Evolutionary conservation across 2,797 vertebrate species (phyloP).

Genomic region (Naso thynnoides): DNA sequence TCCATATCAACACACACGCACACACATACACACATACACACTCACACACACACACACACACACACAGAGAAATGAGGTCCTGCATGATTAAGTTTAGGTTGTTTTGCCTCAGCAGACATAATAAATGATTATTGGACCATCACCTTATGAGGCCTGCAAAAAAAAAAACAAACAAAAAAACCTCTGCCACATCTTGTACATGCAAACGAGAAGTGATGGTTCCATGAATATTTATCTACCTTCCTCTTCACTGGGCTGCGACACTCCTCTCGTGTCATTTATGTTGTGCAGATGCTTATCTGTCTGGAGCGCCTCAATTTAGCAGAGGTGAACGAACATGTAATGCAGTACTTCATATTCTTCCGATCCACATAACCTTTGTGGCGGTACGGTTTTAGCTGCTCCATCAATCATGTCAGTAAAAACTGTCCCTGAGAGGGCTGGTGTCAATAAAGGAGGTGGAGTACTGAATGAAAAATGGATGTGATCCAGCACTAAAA

Average conservation of each 20-base stretch:
- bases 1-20: conserved; percentile 21
- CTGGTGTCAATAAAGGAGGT: conserved; percentile 52
- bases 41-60: no score
- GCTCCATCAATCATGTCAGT: conserved; percentile 61
- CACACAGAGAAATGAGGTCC: conserved; percentile 9
- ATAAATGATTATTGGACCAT: background rate
- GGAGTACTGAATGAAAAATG: conserved; percentile 56
- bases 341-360: conserved; percentile 64
- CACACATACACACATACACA: no score
- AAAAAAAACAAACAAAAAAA: background rate
- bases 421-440: conserved; percentile 50
- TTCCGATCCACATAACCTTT: conserved; percentile 21
- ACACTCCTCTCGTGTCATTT: conserved; percentile 51
- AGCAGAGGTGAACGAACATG: conserved; percentile 60
- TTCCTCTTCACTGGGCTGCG: conserved; percentile 32
- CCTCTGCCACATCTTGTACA: conserved; percentile 14
- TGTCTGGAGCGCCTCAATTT: conserved; percentile 50
- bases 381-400: conserved; percentile 41
- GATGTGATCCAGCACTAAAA: conserved; percentile 12
- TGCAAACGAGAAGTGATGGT: conserved; percentile 52
- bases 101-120: background rate
- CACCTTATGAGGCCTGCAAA: background rate
- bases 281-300: conserved; percentile 52
- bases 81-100: background rate
- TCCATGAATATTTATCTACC: conserved; percentile 66